Evolutionary conservation across 2,797 vertebrate genomes (phyloP), one percentile per base, ranked within the genome.

Genomic region (Enteromius thamalakanensis): DNA sequence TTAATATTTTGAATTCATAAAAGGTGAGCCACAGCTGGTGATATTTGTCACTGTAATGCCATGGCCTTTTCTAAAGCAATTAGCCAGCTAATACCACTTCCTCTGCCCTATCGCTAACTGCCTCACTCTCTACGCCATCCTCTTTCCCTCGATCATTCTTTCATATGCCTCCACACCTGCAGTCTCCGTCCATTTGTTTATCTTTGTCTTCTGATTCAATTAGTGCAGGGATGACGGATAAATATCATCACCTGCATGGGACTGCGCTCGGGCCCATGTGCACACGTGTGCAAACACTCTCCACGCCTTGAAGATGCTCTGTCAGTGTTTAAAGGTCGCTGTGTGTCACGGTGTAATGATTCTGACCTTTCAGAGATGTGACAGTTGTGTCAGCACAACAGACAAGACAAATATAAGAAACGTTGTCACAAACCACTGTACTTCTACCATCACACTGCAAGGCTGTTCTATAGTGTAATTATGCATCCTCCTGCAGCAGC

Each of bases 291-390:
- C 62, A 88, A 69, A 80, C 85, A 37, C 74, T 72, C 71, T 72
- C 67, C 17, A 21, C 29, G 84, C 86, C 87, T 92, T 92, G 91
- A 93, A 92, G 89, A 93, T 92, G 84, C 80, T 42, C 40, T 84
- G 90, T 58, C 45, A 86, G 89, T 89, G 89, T 91, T 89, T 88
- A 95, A 95, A 95, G 95, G 94, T 94, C 92, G 92, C 80, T 87
- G 77, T 91, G 91, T 93, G 91, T 94, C 93, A 93, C 89, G 79
- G 91, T 90, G 91, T 94, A 92, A 94, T 94, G 91, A 92, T 77
- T 91, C 83, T 93, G 94, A 95, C 95, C 94, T 95, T 95, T 95
- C 82, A 47, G 11, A 87, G 89, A 89, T 90, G 91, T 92, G 92
- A 94, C 93, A 90, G 91, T 82, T 84, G 88, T 86, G 91, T 90